phyloP scores from a whole-genome alignment of 53 echinoderm and acorn worm genomes.

The Pentamera pediparva region DNA sequence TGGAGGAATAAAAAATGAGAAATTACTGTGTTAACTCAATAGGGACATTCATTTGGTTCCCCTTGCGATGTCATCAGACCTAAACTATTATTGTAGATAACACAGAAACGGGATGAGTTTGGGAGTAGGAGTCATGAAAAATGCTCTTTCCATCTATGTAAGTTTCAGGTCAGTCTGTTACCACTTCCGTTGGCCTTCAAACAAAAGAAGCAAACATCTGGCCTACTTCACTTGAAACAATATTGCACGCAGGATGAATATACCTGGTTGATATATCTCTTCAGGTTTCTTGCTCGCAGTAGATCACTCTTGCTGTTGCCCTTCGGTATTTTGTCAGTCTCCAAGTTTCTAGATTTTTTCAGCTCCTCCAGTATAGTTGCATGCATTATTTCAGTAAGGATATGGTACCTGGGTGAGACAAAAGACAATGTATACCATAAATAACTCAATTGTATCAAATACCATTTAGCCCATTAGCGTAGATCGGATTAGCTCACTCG shows the following conservation, averaged over 20 bases:
- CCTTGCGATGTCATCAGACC: too few species aligned
- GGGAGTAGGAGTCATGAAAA: too few species aligned
- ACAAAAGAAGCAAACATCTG: not conserved
- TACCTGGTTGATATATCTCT: conserved; percentile 75
- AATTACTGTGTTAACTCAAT: too few species aligned
- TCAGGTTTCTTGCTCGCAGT: conserved; percentile 55
- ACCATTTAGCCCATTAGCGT: too few species aligned
- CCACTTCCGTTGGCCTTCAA: not conserved
- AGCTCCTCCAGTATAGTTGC: conserved; percentile 61
- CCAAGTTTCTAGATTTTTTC: conserved; percentile 41
- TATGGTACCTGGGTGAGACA: conserved; percentile 65
- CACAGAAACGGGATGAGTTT: too few species aligned
- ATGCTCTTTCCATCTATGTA: not conserved
- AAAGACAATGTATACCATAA: too few species aligned
- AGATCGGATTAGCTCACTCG: too few species aligned
- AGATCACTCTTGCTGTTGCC: conserved; percentile 57
- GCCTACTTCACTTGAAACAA: not conserved
- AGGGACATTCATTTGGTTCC: too few species aligned
- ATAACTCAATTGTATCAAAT: too few species aligned
- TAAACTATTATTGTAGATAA: too few species aligned
- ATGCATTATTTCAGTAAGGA: conserved; percentile 76
- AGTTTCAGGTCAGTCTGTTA: not conserved
- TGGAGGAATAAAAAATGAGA: too few species aligned
- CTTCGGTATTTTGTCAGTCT: conserved; percentile 36
- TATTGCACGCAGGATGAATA: not conserved